Evolutionary conservation across 2,888 invertebrate genomes (phyloP).

Genomic region (Drosophila rellima): DNA sequence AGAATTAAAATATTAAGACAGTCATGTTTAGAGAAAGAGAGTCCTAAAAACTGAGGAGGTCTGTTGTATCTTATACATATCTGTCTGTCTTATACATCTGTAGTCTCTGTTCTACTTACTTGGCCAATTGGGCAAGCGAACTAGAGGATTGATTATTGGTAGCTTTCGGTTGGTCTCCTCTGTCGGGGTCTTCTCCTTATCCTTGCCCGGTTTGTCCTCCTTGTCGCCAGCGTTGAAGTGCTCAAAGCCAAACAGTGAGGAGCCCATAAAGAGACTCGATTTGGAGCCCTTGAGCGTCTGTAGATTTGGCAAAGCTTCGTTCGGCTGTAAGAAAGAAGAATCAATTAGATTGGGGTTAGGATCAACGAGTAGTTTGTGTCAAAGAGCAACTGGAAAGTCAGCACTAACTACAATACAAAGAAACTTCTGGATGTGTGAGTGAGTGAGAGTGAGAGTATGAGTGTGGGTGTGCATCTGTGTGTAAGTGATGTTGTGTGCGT

Average conservation of each 20-base stretch:
- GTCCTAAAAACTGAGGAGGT: no score
- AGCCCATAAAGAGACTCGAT: conserved; percentile 86
- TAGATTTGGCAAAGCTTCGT: conserved; percentile 85
- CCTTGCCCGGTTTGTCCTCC: conserved; percentile 84
- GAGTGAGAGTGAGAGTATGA: conserved; percentile 14
- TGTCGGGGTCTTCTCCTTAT: conserved; percentile 75
- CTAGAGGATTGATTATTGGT: conserved; percentile 96
- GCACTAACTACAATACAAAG: conserved; percentile 82
- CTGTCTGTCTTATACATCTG: no score
- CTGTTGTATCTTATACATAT: no score
- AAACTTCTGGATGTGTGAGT: conserved; percentile 67
- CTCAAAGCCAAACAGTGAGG: conserved; percentile 84
- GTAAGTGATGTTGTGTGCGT: conserved; percentile 47
- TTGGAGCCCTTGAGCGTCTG: conserved; percentile 88
- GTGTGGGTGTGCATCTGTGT: conserved; percentile 4
- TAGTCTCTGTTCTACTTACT: conserved; percentile 87
- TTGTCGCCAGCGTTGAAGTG: conserved; percentile 79
- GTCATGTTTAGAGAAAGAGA: no score
- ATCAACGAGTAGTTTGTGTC: conserved; percentile 49
- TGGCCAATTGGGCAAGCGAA: conserved; percentile 95
- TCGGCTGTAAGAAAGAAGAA: conserved; percentile 81
- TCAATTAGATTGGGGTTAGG: conserved; percentile 43
- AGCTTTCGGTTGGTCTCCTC: conserved; percentile 89
- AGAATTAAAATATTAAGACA: no score
- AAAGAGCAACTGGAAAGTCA: conserved; percentile 81